Evolutionary conservation across 1,140 invertebrate genomes (phyloP).

Genomic region (Leptinotarsa lineolata): DNA sequence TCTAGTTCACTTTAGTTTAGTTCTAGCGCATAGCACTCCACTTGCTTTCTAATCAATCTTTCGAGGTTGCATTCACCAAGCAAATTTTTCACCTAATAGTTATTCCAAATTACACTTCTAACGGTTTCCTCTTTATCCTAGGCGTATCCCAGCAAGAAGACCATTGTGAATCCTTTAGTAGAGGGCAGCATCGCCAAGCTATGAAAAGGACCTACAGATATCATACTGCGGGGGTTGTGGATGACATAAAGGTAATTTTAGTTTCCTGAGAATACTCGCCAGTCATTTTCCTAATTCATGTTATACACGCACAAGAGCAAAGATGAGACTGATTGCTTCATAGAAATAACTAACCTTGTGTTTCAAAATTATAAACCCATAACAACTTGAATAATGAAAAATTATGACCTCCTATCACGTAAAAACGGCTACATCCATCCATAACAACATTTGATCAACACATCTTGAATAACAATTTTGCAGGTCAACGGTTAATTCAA

Average conservation of each 20-base stretch:
- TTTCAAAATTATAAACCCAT: no score
- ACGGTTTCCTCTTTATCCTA: slow-evolving; percentile 9
- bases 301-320: no score
- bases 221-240: slow-evolving; percentile 70
- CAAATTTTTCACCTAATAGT: neutral
- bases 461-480: no score
- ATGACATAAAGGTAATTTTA: slow-evolving; percentile 64
- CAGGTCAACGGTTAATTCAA: no score
- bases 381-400: no score
- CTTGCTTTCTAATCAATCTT: slow-evolving; percentile 18
- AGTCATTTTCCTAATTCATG: no score
- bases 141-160: slow-evolving; percentile 44
- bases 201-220: slow-evolving; percentile 63
- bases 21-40: slow-evolving; percentile 24
- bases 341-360: no score
- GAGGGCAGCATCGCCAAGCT: slow-evolving; percentile 54
- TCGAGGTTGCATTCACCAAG: no score
- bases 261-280: neutral
- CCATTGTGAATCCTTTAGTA: slow-evolving; percentile 51
- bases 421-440: no score
- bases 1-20: slow-evolving; percentile 26
- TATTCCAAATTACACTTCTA: neutral
- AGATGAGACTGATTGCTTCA: no score
- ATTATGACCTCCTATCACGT: no score
- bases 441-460: no score